Base-by-base conservation (phyloP, 2,113 vertebrate genomes). In the Castor canadensis region DNA sequence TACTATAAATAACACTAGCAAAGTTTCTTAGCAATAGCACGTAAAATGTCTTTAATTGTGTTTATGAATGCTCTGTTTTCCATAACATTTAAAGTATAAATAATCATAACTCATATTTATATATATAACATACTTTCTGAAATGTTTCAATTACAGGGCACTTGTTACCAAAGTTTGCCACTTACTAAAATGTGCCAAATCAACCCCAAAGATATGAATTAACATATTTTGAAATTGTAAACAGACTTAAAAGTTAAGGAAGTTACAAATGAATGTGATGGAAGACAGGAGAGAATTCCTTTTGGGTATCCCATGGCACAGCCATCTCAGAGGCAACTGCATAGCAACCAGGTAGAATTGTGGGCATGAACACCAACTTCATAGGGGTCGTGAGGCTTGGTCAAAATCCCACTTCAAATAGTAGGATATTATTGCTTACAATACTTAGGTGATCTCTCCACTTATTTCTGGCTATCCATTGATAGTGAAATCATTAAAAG, bases 361-460 rank as follows among this genome's bases (percentile, higher is more conserved):
- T 22, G 20, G 28, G 13, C 19, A 6, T 54, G 71, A 87, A 62
- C 6, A 43, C 1, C 11, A 32, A 5, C 28, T 30, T 71, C 66
- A 30, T n/a, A n/a, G n/a, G n/a, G 3, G 49, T 32, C 12, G 35
- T 19, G 2, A 43, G 10, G 4, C 3, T 75, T 16, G 22, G 22
- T 7, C 16, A 12, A 9, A 28, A 5, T 60, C 32, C 3, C 13
- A 20, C 30, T 38, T 38, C 6, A 12, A 35, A 43, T 12, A 24
- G 15, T 0, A 19, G 28, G 60, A 40, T 20, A 38, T 4, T 11
- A 54, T 11, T n/a, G 17, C 11, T n/a, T 26, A 16, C 2, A 3
- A 38, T 3, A 15, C 1, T 30, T 11, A 38, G 0, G 24, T 5
- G 11, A 19, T 8, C 35, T 35, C 30, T 47, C 32, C 30, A 3